Evolutionary conservation across 2,797 vertebrate species (phyloP), one percentile per base, ranked within the genome.

Genomic region (Rhinella marina): DNA sequence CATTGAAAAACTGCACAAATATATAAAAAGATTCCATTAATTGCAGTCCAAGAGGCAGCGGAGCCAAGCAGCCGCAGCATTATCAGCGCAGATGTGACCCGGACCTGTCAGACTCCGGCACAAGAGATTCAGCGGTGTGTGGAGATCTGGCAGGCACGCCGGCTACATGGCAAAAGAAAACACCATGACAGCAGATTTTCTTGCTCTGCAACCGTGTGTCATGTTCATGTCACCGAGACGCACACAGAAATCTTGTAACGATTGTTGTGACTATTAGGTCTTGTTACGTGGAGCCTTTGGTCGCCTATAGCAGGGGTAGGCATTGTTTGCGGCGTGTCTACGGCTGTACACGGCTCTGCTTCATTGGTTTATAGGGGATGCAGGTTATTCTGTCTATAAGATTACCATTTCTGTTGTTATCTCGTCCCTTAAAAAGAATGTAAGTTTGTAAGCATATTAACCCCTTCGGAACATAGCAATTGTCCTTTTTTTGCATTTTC

Each of bases 11-110:
- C n/a, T 1, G 9, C 13, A 27, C 59, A 25, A 61, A 61, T 61
- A 21, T 19, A 10, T 50, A 66, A 64, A 64, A 25, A 50, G 32
- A 50, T 64, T 2, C 61, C 41, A 25, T 66, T 82, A 66, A 82
- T 82, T 82, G 80, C 41, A 50, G 23, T 66, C 29, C 80, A 82
- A 82, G 21, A 50, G 80, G 23, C 80, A 52, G 32, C 32, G 9
- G 32, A 82, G 80, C 80, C 80, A 82, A 64, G n/a, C 21, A 64
- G 80, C 61, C 80, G 12, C 59, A 50, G 25, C 80, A 41, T 81
- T 50, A 13, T 68, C 32, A 64, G 50, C 79, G 59, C 84, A 86
- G 59, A 86, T 86, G 75, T 79, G 75, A 79, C 61, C 72, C 5
- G 41, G 59, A 76, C 48, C 75, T 86, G 57, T 78, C 61, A 61